Percentiles rank a stretch among this genome's conserved stretches.
Conservation (phyloP, 2,113 vertebrate species). For the Caranx ignobilis region DNA sequence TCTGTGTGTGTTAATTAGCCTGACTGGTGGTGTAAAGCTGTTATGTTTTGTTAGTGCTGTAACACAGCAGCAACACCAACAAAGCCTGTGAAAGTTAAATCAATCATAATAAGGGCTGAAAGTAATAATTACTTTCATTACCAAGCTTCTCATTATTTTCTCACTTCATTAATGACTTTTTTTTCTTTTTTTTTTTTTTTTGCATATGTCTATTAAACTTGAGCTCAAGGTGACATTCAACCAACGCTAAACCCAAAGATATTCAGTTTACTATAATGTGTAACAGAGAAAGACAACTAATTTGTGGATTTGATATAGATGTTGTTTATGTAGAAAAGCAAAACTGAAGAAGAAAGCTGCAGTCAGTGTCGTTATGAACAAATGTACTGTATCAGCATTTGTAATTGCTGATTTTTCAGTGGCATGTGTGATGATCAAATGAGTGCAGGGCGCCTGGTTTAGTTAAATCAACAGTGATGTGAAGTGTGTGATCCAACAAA, state of each 20-base stretch:
- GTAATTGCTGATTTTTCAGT: not conserved
- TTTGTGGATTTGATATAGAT: too few species aligned
- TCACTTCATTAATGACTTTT: not conserved
- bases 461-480: not conserved
- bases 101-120: not conserved
- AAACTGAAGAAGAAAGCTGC: too few species aligned
- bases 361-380: too few species aligned
- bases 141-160: not conserved
- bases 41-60: constrained; percentile 25
- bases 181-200: not conserved
- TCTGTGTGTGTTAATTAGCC: constrained; percentile 59
- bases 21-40: constrained; percentile 42
- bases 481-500: not conserved
- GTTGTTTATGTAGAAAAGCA: too few species aligned
- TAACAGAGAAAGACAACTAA: too few species aligned
- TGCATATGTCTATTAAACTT: not conserved
- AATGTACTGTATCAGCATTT: too few species aligned
- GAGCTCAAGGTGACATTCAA: not conserved
- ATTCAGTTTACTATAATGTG: too few species aligned
- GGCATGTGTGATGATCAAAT: not conserved
- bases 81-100: constrained; percentile 18
- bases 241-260: too few species aligned
- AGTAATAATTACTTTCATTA: not conserved
- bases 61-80: constrained; percentile 10
- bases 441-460: not conserved